These are phyloP conservation scores for Adineta ricciae DNA, from an alignment of 2,888 invertebrate species.

Conservation along the genomic window DNA sequence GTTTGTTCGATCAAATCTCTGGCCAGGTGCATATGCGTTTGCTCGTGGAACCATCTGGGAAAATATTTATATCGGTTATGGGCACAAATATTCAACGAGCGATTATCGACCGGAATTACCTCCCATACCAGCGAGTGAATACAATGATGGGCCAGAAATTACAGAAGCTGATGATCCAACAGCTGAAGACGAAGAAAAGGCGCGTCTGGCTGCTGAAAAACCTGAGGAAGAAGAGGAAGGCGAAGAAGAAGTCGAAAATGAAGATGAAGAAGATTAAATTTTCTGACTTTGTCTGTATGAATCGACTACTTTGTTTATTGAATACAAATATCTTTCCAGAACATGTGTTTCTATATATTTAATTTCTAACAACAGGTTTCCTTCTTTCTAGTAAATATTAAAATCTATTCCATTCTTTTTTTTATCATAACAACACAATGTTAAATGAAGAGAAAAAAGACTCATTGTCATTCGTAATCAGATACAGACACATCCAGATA, in stretches of 20 bases:
- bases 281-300: neutral
- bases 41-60: slow-evolving; percentile 63
- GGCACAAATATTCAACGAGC: slow-evolving; percentile 61
- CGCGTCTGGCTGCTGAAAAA: slow-evolving; percentile 31
- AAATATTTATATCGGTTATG: slow-evolving; percentile 70
- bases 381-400: neutral
- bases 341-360: neutral
- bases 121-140: slow-evolving; percentile 63
- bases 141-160: slow-evolving; percentile 56
- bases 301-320: neutral
- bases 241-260: slow-evolving; percentile 49
- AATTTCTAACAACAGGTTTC: neutral
- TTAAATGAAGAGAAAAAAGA: no score
- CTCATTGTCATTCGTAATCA: no score
- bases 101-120: slow-evolving; percentile 56
- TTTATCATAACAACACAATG: no score
- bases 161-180: slow-evolving; percentile 71
- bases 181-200: slow-evolving; percentile 61
- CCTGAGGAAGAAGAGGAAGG: slow-evolving; percentile 46
- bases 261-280: slow-evolving; percentile 32
- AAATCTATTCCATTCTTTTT: no score
- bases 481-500: no score
- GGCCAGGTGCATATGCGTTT: slow-evolving; percentile 77
- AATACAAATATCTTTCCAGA: neutral
- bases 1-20: slow-evolving; percentile 62